These are phyloP conservation scores for Eupithecia subumbrata DNA, from an alignment of 2,888 invertebrate genomes.

Conservation along the genomic window DNA sequence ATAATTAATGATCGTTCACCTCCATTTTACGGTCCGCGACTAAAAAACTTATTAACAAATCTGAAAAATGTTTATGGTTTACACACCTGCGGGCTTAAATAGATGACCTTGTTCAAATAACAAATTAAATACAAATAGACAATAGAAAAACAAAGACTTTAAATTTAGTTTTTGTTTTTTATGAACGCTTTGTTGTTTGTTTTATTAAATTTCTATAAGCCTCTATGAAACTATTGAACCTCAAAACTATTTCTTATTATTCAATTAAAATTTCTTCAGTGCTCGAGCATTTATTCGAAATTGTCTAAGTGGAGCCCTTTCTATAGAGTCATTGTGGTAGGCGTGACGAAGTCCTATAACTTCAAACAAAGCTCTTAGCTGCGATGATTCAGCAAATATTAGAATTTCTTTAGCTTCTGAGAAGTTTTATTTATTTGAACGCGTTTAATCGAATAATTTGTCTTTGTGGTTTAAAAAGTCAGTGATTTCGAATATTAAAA, in stretches of 20 bases:
- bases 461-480: neutral
- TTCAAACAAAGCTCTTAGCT: constrained; percentile 77
- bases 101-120: constrained; percentile 26
- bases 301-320: constrained; percentile 66
- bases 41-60: constrained; percentile 74
- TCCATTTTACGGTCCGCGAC: constrained; percentile 77
- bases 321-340: constrained; percentile 68
- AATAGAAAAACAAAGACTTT: neutral
- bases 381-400: constrained; percentile 65
- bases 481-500: neutral
- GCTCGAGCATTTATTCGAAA: constrained; percentile 63
- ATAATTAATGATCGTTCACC: constrained; percentile 79
- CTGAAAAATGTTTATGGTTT: constrained; percentile 57
- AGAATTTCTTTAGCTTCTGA: constrained; percentile 43
- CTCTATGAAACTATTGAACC: constrained; percentile 11
- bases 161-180: neutral
- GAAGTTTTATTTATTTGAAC: constrained; percentile 24
- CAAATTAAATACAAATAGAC: constrained; percentile 27
- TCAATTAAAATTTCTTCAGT: constrained; percentile 65
- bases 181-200: neutral
- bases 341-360: constrained; percentile 68
- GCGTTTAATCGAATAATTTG: constrained; percentile 18
- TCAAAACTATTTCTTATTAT: constrained; percentile 52
- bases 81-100: constrained; percentile 65
- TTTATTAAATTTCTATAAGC: constrained; percentile 16